phyloP scores from a whole-genome alignment of 2,888 invertebrate genomes.

The Norana najaformis region DNA sequence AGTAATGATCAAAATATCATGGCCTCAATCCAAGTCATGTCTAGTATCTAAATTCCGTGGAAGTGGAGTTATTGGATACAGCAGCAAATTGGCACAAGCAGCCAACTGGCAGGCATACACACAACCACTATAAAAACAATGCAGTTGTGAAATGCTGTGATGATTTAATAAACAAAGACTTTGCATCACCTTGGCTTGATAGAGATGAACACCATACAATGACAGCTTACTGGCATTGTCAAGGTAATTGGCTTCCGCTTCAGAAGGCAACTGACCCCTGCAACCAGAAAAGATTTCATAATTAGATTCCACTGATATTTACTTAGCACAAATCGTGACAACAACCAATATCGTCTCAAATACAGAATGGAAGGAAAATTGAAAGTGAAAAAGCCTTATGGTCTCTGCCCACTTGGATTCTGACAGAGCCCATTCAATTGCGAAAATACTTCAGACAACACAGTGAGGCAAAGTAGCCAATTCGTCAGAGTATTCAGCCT shows the following conservation, averaged over 20 bases:
- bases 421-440: too few relatives aligned
- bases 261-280: constrained; percentile 91
- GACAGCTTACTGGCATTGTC: constrained; percentile 98
- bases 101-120: neutral
- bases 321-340: neutral
- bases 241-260: constrained; percentile 94
- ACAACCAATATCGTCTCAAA: too few relatives aligned
- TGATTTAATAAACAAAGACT: neutral
- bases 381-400: too few relatives aligned
- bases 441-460: too few relatives aligned
- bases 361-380: too few relatives aligned
- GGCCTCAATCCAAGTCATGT: neutral
- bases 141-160: neutral
- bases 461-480: too few relatives aligned
- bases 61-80: neutral
- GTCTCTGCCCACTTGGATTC: too few relatives aligned
- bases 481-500: too few relatives aligned
- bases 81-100: neutral
- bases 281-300: neutral
- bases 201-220: constrained; percentile 97
- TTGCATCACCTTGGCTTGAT: constrained; percentile 73
- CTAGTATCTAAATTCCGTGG: neutral
- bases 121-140: neutral
- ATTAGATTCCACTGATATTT: neutral
- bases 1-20: neutral